These are phyloP conservation scores for Noctua janthina DNA, from an alignment of 2,888 invertebrate species.

Conservation along the genomic window DNA sequence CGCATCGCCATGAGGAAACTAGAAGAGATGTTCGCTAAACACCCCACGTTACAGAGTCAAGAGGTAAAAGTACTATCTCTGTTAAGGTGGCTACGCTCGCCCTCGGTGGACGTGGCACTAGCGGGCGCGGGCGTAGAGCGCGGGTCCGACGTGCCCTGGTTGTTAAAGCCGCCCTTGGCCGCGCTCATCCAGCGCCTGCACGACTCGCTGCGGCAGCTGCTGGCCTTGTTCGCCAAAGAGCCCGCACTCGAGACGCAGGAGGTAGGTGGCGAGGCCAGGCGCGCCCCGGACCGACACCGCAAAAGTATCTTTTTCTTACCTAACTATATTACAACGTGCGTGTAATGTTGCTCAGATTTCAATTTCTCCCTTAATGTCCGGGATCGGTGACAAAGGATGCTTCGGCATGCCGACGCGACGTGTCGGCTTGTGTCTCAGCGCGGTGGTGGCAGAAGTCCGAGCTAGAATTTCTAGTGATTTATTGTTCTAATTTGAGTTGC, in stretches of 20 bases:
- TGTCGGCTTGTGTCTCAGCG: constrained; percentile 31
- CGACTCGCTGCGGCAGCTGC: constrained; percentile 7
- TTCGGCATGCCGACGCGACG: constrained; percentile 39
- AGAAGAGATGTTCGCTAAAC: constrained; percentile 94
- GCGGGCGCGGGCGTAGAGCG: not conserved
- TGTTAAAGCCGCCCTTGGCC: constrained; percentile 33
- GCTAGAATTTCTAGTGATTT: constrained; percentile 26
- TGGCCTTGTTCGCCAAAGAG: not conserved
- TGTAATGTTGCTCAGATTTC: constrained; percentile 24
- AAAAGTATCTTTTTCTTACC: constrained; percentile 41
- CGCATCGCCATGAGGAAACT: constrained; percentile 93
- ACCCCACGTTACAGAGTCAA: constrained; percentile 94
- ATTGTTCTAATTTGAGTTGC: constrained; percentile 39
- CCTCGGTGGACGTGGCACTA: constrained; percentile 24
- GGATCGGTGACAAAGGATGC: constrained; percentile 32
- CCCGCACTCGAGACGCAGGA: constrained; percentile 37
- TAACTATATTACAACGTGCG: not conserved
- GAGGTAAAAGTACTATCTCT: constrained; percentile 83
- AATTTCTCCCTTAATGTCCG: not conserved
- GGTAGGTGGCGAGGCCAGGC: constrained; percentile 45
- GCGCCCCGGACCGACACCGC: constrained; percentile 29
- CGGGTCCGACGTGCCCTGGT: constrained; percentile 22
- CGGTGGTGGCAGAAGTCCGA: constrained; percentile 24
- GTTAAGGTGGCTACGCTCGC: constrained; percentile 41
- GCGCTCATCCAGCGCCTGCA: constrained; percentile 16